Evolutionary conservation across 2,888 invertebrate genomes (phyloP).

Genomic region (Trichacis sp.): DNA sequence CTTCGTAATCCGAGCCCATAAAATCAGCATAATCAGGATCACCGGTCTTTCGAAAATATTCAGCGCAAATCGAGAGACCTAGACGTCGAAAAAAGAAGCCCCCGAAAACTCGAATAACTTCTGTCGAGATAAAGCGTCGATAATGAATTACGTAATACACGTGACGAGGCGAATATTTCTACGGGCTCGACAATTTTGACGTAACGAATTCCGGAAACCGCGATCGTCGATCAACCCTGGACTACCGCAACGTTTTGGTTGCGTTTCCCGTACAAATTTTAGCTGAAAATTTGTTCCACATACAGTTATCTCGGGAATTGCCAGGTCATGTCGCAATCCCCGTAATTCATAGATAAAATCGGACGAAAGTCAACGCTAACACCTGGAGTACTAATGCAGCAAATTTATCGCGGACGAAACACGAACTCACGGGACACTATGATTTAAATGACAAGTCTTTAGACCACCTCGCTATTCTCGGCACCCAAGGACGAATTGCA

Average conservation of each 20-base stretch:
- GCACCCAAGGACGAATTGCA: neutral
- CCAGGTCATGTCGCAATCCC: neutral
- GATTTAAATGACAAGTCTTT: constrained; percentile 3
- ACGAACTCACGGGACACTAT: neutral
- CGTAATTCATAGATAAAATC: neutral
- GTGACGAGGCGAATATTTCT: no score
- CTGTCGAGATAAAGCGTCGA: neutral
- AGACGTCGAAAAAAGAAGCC: no score
- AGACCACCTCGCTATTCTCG: neutral
- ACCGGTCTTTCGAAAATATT: no score
- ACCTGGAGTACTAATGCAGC: neutral
- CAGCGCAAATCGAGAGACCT: no score
- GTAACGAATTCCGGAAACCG: neutral
- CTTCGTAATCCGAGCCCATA: neutral
- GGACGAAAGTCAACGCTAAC: neutral
- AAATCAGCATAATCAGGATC: neutral
- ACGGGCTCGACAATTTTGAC: no score
- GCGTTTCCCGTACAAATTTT: no score
- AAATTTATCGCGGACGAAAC: neutral
- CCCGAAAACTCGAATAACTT: neutral
- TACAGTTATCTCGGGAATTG: neutral
- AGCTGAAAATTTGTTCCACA: no score
- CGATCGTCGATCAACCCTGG: neutral
- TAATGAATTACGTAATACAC: neutral
- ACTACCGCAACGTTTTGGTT: constrained; percentile 1